Evolutionary conservation across 2,888 invertebrate genomes (phyloP), one percentile per base, ranked within the genome.

Genomic region (Mayetiola destructor): DNA sequence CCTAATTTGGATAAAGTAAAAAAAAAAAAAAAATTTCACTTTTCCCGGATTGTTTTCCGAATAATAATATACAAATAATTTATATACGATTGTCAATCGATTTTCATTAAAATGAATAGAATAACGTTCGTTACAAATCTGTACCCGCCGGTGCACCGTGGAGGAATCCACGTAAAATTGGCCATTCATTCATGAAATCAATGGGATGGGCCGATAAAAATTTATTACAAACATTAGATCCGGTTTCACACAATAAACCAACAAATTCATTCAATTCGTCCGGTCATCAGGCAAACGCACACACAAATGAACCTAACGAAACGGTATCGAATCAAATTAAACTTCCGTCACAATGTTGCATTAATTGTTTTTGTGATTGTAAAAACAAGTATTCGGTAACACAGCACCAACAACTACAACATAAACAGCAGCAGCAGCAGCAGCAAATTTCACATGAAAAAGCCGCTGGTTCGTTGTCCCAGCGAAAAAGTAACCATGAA

Each of bases 101-200:
- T n/a, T n/a, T n/a, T n/a, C n/a, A n/a, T n/a, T n/a, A n/a, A n/a
- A n/a, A n/a, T 39, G 4, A 20, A 5, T 8, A 39, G 36, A n/a
- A 42, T 48, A 37, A 58, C 57, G 68, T 67, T 5, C 71, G 71
- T 69, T 69, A 68, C 14, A 70, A 68, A 58, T 63, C 68, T 0
- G 69, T 68, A n/a, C 69, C 70, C 53, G 86, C 85, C 57, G 86
- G 86, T 61, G 75, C 76, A 57, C 77, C 79, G 62, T 86, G 87
- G 87, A 78, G 86, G 66, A 80, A 82, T 71, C 85, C 84, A 60
- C 78, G 80, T 65, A 75, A 80, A 67, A 76, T 84, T 65, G 87
- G 86, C 65, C 72, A 79, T 64, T 80, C 83, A 71, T 87, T 88
- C 75, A 80, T 83, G 64, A 80, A 83, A 69, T 87, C 87, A 63